Base-by-base conservation (phyloP, 2,797 vertebrate genomes). In the Aeoliscus strigatus region DNA sequence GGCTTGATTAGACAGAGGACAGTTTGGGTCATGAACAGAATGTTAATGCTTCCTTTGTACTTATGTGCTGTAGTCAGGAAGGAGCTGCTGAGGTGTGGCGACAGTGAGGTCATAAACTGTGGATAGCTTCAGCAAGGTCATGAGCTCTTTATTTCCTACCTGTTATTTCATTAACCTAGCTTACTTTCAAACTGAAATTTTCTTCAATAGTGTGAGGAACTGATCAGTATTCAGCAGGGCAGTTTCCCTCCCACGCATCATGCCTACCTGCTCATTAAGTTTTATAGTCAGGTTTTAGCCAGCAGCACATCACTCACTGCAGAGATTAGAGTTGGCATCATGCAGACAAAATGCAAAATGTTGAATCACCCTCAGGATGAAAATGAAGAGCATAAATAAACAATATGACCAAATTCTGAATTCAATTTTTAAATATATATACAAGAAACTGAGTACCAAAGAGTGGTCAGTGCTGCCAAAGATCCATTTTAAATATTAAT, bases 151-250 rank as follows among this genome's bases (percentile, higher is more conserved):
- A 40, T 41, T 39, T 32, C 27, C 25, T 1, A 2, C 48, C 48
- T 43, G 30, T 12, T 28, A 5, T 44, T 37, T 46, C 40, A 40
- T 41, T 51, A n/a, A n/a, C n/a, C n/a, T n/a, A n/a, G n/a, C n/a
- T n/a, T n/a, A n/a, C n/a, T n/a, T n/a, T n/a, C n/a, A n/a, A n/a
- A n/a, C n/a, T n/a, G n/a, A n/a, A n/a, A n/a, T n/a, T n/a, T n/a
- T n/a, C n/a, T n/a, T n/a, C n/a, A n/a, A n/a, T n/a, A n/a, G n/a
- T n/a, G n/a, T n/a, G n/a, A 54, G 40, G 16, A 4, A 53, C 51
- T 67, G 44, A 77, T 80, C 48, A 32, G 60, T 36, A 75, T 40
- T 70, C 53, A 18, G 32, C 1, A 8, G n/a, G n/a, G n/a, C 70
- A 55, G 49, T 41, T 45, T 12, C 23, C 36, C 39, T 12, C 31